Percentiles rank a stretch among this genome's conserved stretches.
Conservation (phyloP, 2,888 invertebrate species). For the Ectropis crepuscularia region DNA sequence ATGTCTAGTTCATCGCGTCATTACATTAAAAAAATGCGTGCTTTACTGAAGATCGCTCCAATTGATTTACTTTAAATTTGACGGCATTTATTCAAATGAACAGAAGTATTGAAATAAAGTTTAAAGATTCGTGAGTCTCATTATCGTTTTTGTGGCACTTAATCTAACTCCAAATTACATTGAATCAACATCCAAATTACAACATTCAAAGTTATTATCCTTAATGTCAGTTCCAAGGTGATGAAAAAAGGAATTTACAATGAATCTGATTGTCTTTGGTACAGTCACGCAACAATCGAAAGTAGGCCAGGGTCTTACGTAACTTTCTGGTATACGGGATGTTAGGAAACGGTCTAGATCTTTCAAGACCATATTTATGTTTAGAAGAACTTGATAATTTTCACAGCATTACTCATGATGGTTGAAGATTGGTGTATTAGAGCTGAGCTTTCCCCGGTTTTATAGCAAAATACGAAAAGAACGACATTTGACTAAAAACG, state of each 20-base stretch:
- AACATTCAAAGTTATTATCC: conserved; percentile 30
- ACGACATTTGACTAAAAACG: too few species aligned
- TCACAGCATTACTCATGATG: too few species aligned
- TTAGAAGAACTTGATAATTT: too few species aligned
- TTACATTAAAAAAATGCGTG: too few species aligned
- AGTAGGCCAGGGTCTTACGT: conserved; percentile 59
- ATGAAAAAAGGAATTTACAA: conserved; percentile 50
- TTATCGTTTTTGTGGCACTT: conserved; percentile 19
- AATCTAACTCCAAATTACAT: conserved; percentile 19
- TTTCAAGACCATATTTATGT: too few species aligned
- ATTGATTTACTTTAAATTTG: background rate
- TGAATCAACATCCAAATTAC: conserved; percentile 17
- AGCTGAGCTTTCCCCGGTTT: too few species aligned
- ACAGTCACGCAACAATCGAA: conserved; percentile 56
- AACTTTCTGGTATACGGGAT: conserved; percentile 45
- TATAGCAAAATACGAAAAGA: too few species aligned
- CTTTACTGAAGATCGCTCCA: too few species aligned
- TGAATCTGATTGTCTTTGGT: conserved; percentile 53
- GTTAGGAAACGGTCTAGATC: conserved; percentile 10
- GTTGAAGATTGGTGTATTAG: too few species aligned
- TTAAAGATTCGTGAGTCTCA: conserved; percentile 11
- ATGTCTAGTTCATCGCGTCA: too few species aligned
- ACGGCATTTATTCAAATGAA: background rate
- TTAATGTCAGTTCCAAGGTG: conserved; percentile 41
- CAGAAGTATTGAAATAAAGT: conserved; percentile 3